Conservation (phyloP, 2,888 invertebrate genomes). For the Ecdyonurus torrentis region DNA sequence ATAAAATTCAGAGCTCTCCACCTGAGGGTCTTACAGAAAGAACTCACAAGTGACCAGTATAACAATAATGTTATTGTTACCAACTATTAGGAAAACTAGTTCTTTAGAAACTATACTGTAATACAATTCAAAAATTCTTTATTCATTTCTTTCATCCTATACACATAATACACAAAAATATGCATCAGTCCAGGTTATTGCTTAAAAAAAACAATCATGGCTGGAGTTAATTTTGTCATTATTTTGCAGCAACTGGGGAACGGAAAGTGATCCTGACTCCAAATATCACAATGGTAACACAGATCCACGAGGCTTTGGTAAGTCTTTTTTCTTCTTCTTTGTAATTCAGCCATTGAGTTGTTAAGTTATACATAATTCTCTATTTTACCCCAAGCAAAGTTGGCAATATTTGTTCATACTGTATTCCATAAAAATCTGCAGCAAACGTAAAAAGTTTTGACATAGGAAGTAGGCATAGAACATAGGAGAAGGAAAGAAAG, state of each 20-base stretch:
- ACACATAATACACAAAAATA: too few relatives aligned
- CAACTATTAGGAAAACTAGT: conserved; percentile 1
- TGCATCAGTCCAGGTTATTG: too few relatives aligned
- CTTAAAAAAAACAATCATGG: background rate
- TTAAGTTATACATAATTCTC: background rate
- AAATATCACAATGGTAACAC: conserved; percentile 80
- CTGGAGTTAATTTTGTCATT: background rate
- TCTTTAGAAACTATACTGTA: background rate
- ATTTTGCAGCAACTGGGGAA: conserved; percentile 77
- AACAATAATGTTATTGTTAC: conserved; percentile 11
- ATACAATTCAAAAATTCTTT: too few relatives aligned
- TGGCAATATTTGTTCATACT: background rate
- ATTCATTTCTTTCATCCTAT: too few relatives aligned
- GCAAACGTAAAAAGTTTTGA: too few relatives aligned
- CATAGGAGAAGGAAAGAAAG: too few relatives aligned
- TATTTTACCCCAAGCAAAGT: background rate
- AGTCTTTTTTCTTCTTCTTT: conserved; percentile 14
- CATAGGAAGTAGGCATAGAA: too few relatives aligned
- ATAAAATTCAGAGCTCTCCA: too few relatives aligned
- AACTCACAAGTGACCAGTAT: too few relatives aligned
- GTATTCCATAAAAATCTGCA: too few relatives aligned
- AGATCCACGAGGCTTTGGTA: conserved; percentile 76
- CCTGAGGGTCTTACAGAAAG: too few relatives aligned
- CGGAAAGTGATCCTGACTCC: conserved; percentile 62
- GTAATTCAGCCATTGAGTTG: background rate